A percentile compares a stretch with the other conserved stretches of the same genome.
Conservation (phyloP, 2,888 invertebrate species). For the Sinotaia quadrata region DNA sequence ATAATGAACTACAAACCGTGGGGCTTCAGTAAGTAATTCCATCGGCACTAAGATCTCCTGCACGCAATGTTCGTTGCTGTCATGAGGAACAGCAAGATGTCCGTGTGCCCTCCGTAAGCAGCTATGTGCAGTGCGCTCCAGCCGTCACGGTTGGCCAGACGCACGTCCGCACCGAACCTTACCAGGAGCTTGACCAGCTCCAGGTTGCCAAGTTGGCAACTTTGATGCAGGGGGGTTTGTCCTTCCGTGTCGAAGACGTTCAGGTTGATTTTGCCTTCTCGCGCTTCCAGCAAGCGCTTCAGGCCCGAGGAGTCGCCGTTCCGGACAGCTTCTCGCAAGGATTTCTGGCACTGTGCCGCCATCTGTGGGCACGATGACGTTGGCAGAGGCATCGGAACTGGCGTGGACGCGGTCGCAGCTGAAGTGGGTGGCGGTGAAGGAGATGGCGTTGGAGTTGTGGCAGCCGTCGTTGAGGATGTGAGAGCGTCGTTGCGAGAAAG, state of each 20-base stretch:
- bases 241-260: slow-evolving; percentile 72
- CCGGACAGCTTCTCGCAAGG: slow-evolving; percentile 68
- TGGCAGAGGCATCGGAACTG: slow-evolving; percentile 8
- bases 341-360: slow-evolving; percentile 57
- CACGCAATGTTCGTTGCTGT: slow-evolving; percentile 23
- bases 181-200: slow-evolving; percentile 73
- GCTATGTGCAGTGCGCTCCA: slow-evolving; percentile 72
- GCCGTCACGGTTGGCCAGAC: slow-evolving; percentile 72
- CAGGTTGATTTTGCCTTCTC: slow-evolving; percentile 69
- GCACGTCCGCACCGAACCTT: slow-evolving; percentile 72
- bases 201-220: slow-evolving; percentile 71
- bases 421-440: background rate
- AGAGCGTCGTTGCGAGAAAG: background rate
- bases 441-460: background rate
- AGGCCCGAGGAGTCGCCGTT: slow-evolving; percentile 68
- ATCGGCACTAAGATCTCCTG: slow-evolving; percentile 11
- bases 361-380: slow-evolving; percentile 27
- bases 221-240: slow-evolving; percentile 71
- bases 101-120: slow-evolving; percentile 71
- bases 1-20: background rate
- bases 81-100: slow-evolving; percentile 65
- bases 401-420: background rate
- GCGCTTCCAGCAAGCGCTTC: slow-evolving; percentile 65
- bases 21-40: background rate
- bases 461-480: background rate